These are phyloP conservation scores for Pontoporia blainvillei DNA, from an alignment of 2,113 vertebrate species.

Conservation along the genomic window DNA sequence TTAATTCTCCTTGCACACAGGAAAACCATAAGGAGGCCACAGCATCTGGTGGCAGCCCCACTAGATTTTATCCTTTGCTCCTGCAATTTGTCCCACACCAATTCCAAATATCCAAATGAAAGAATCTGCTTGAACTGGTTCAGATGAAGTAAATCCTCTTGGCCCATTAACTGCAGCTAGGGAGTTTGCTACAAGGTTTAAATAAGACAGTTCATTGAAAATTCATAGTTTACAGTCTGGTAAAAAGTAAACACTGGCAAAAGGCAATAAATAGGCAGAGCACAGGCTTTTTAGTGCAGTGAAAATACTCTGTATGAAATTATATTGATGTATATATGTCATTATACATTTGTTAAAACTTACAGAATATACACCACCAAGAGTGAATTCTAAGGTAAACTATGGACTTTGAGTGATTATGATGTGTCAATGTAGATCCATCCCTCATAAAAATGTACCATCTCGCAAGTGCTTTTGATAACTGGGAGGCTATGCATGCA, in stretches of 20 bases:
- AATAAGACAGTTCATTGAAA: not conserved
- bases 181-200: not conserved
- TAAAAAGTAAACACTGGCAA: not conserved
- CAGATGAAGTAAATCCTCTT: not conserved
- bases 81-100: not conserved
- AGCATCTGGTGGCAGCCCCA: not conserved
- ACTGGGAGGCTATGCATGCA: not conserved
- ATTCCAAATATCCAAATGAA: not conserved
- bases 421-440: not conserved
- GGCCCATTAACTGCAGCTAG: not conserved
- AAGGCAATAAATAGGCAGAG: not conserved
- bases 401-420: not conserved
- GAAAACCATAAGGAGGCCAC: not conserved
- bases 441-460: not conserved
- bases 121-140: not conserved
- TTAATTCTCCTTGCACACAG: not conserved
- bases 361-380: not conserved
- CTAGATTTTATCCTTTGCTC: not conserved
- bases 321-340: not conserved
- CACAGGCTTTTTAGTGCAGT: not conserved
- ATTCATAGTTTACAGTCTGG: not conserved
- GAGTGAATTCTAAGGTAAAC: not conserved
- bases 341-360: not conserved
- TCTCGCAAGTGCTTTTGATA: not conserved
- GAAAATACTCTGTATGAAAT: not conserved